These are phyloP conservation scores for Drosophila dives DNA, from an alignment of 2,888 invertebrate species.

Conservation along the genomic window DNA sequence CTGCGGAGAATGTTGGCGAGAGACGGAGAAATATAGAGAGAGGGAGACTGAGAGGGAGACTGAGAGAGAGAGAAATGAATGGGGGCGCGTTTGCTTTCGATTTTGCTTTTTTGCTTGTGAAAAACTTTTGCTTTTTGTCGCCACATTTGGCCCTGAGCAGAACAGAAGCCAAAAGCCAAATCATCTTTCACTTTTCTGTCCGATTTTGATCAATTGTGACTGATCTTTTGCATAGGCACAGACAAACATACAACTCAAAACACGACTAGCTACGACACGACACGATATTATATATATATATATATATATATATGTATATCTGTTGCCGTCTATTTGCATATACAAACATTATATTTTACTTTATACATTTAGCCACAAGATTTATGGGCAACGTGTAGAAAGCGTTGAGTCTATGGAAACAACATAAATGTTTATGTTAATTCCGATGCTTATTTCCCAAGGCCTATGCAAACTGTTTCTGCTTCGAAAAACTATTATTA, in stretches of 20 bases:
- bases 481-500: neutral
- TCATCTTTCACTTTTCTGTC: slow-evolving; percentile 60
- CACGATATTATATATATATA: slow-evolving; percentile 5
- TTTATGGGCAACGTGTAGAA: slow-evolving; percentile 28
- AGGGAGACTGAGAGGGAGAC: neutral
- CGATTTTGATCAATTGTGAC: slow-evolving; percentile 69
- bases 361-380: slow-evolving; percentile 27
- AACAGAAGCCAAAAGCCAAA: slow-evolving; percentile 36
- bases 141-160: slow-evolving; percentile 63
- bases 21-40: neutral
- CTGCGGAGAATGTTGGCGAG: neutral
- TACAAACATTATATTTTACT: slow-evolving; percentile 18
- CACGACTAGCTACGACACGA: slow-evolving; percentile 20
- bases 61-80: neutral
- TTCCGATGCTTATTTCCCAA: slow-evolving; percentile 13
- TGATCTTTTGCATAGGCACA: slow-evolving; percentile 52
- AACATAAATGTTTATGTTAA: slow-evolving; percentile 11
- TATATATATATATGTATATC: slow-evolving; percentile 4
- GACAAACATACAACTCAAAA: neutral
- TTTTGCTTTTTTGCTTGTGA: slow-evolving; percentile 32
- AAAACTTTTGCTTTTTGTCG: slow-evolving; percentile 59
- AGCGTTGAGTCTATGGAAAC: slow-evolving; percentile 14
- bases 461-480: slow-evolving; percentile 1
- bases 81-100: slow-evolving; percentile 10
- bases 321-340: slow-evolving; percentile 28